These are phyloP conservation scores for Hofmannophila pseudospretella DNA, from an alignment of 2,888 invertebrate genomes.

Conservation along the genomic window DNA sequence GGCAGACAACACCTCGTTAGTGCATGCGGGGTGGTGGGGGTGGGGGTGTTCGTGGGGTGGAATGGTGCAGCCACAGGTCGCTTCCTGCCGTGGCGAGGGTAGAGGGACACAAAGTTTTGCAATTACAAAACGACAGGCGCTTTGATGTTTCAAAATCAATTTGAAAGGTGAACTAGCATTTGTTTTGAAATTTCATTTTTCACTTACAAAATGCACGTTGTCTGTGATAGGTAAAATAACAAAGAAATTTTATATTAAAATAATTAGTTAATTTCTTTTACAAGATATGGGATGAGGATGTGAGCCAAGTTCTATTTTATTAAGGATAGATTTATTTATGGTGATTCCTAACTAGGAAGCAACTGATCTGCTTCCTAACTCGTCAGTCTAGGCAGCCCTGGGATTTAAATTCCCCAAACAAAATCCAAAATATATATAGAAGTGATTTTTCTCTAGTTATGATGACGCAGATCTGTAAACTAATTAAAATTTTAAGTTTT, in stretches of 20 bases:
- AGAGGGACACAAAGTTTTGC: slow-evolving; percentile 36
- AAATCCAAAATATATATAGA: too few species aligned
- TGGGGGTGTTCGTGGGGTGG: slow-evolving; percentile 6
- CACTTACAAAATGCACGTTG: neutral
- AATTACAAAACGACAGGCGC: slow-evolving; percentile 14
- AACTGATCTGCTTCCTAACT: too few species aligned
- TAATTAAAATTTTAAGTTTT: too few species aligned
- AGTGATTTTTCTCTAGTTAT: too few species aligned
- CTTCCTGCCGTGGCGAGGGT: slow-evolving; percentile 18
- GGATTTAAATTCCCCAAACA: too few species aligned
- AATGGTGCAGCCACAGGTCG: slow-evolving; percentile 12
- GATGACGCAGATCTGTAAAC: too few species aligned
- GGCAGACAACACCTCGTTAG: slow-evolving; percentile 69
- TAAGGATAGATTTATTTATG: too few species aligned
- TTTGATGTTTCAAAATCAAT: slow-evolving; percentile 1
- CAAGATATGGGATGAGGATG: neutral
- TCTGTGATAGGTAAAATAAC: too few species aligned
- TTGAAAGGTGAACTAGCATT: neutral
- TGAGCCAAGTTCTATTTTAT: neutral
- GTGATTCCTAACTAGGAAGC: too few species aligned
- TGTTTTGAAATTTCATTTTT: neutral
- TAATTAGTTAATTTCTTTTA: neutral
- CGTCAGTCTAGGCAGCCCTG: too few species aligned
- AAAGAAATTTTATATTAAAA: too few species aligned
- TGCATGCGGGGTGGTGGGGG: slow-evolving; percentile 49